Evolutionary conservation across 2,888 invertebrate genomes (phyloP).

Genomic region (Hedychridium roseum): DNA sequence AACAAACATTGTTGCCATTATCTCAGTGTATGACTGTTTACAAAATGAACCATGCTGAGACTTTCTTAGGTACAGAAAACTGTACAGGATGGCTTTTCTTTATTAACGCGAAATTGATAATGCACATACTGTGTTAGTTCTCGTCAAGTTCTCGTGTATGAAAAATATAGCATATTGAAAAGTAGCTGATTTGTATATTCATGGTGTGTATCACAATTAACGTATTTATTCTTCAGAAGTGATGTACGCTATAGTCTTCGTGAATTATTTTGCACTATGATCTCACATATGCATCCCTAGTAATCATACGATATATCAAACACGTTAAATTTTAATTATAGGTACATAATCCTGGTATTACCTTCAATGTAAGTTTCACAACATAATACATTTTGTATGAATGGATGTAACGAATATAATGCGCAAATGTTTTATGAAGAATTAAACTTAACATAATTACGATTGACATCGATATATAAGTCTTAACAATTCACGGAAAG

Average conservation of each 20-base stretch:
- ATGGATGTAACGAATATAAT: slow-evolving; percentile 43
- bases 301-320: no score
- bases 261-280: slow-evolving; percentile 41
- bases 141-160: no score
- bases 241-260: slow-evolving; percentile 39
- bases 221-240: slow-evolving; percentile 34
- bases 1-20: slow-evolving; percentile 32
- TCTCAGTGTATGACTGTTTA: no score
- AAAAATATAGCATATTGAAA: no score
- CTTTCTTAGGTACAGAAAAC: slow-evolving; percentile 21
- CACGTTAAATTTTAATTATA: slow-evolving; percentile 54
- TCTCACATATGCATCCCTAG: slow-evolving; percentile 55
- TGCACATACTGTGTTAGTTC: no score
- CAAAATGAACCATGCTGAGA: slow-evolving; percentile 18
- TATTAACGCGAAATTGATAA: no score
- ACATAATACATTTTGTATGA: slow-evolving; percentile 33
- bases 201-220: neutral
- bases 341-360: slow-evolving; percentile 58
- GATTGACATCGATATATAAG: slow-evolving; percentile 57
- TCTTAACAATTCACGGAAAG: slow-evolving; percentile 63
- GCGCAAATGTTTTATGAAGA: slow-evolving; percentile 43
- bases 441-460: slow-evolving; percentile 54
- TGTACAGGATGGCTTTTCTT: no score
- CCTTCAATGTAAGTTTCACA: slow-evolving; percentile 54
- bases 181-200: no score